Evolutionary conservation across 1,140 invertebrate species (phyloP), one percentile per base, ranked within the genome.

Genomic region (Drosophila orosa): DNA sequence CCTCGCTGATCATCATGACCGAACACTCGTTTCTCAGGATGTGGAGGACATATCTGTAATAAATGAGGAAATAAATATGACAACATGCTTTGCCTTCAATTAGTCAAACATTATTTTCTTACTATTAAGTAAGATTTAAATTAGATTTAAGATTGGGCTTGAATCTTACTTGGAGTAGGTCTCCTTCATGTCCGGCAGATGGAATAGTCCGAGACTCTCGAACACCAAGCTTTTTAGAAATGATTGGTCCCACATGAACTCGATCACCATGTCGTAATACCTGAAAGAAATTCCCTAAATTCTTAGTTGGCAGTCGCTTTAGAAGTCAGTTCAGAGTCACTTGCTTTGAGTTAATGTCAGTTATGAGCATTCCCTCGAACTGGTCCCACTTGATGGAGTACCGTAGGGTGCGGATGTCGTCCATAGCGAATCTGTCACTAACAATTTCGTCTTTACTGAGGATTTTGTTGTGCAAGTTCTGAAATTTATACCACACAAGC

Each of bases 21-120:
- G 83, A 87, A 17, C 84, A 89, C 19, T 87, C 83, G 22, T 87
- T 87, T 2, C 52, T 56, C 22, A 87, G 37, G 2, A 87, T 87
- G 25, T 87, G 84, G 10, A 27, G 56, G n/a, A 86, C 80, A 45
- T 86, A 86, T 1, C 56, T 60, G 17, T 42, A 22, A 22, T 22
- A 13, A 19, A 42, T 42, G 5, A 10, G 17, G 39, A 39, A 39
- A 9, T n/a, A 35, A 2, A 35, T 35, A 5, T 13, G 5, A 5
- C n/a, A n/a, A n/a, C n/a, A n/a, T n/a, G n/a, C n/a, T n/a, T n/a
- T n/a, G n/a, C n/a, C n/a, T n/a, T n/a, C n/a, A n/a, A n/a, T n/a
- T n/a, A n/a, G n/a, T n/a, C n/a, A n/a, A n/a, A n/a, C n/a, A n/a
- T n/a, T n/a, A n/a, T n/a, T n/a, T n/a, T n/a, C n/a, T n/a, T n/a